Evolutionary conservation across 2,888 invertebrate genomes (phyloP).

Genomic region (Dicyrtomina minuta): DNA sequence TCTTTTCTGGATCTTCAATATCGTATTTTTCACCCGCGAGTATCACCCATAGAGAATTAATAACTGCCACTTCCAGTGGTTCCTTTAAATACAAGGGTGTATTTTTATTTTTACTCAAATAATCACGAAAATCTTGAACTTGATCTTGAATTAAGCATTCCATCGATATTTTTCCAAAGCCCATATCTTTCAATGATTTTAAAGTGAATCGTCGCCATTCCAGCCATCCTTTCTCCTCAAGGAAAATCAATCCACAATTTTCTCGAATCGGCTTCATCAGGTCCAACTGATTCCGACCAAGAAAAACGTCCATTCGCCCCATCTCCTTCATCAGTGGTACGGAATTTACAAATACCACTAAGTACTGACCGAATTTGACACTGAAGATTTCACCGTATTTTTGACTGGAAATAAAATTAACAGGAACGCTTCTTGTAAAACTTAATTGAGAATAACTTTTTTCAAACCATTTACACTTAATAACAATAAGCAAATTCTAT

Average conservation of each 20-base stretch:
- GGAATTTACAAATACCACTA: slow-evolving; percentile 48
- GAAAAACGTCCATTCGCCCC: slow-evolving; percentile 44
- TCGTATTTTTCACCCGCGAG: slow-evolving; percentile 45
- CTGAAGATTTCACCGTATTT: slow-evolving; percentile 47
- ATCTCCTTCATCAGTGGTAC: slow-evolving; percentile 45
- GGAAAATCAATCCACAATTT: slow-evolving; percentile 42
- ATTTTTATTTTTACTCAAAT: slow-evolving; percentile 30
- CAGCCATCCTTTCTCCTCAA: slow-evolving; percentile 48
- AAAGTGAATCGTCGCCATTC: slow-evolving; percentile 45
- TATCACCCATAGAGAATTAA: slow-evolving; percentile 46
- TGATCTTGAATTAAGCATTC: slow-evolving; percentile 45
- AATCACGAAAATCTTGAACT: slow-evolving; percentile 32
- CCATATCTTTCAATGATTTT: slow-evolving; percentile 45
- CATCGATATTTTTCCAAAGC: slow-evolving; percentile 50
- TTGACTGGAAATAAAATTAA: too few relatives aligned
- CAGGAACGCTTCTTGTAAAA: too few relatives aligned
- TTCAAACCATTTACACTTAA: too few relatives aligned
- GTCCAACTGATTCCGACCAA: slow-evolving; percentile 41
- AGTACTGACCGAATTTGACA: slow-evolving; percentile 42
- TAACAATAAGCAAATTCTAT: too few relatives aligned
- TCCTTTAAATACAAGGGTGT: slow-evolving; percentile 46
- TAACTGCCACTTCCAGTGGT: slow-evolving; percentile 44
- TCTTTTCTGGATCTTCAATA: slow-evolving; percentile 47
- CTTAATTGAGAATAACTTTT: too few relatives aligned
- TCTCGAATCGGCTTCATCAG: slow-evolving; percentile 28